phyloP scores from a whole-genome alignment of 2,888 invertebrate genomes.

The Tineola bisselliella region DNA sequence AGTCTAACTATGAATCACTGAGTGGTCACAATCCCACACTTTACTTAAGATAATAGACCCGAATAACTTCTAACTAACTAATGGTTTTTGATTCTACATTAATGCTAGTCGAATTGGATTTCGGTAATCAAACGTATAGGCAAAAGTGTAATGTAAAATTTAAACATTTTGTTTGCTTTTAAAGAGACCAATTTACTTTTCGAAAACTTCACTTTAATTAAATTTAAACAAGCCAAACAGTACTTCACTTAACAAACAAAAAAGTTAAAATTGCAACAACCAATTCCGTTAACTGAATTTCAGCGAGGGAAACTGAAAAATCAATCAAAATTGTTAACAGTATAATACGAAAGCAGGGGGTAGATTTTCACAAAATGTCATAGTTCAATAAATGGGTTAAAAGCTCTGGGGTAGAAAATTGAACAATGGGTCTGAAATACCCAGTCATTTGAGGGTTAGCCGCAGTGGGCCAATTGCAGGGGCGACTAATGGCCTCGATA shows the following conservation, averaged over 20 bases:
- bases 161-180: too few species aligned
- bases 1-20: not conserved
- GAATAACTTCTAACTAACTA: not conserved
- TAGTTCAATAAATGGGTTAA: slow-evolving; percentile 8
- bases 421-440: slow-evolving; percentile 2
- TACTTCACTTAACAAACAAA: not conserved
- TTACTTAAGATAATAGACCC: not conserved
- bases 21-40: not conserved
- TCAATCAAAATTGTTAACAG: not conserved
- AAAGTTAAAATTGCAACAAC: not conserved
- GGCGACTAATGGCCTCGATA: slow-evolving; percentile 10
- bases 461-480: not conserved
- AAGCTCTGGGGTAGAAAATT: slow-evolving; percentile 4
- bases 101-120: too few species aligned
- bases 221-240: not conserved
- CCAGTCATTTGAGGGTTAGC: slow-evolving; percentile 8
- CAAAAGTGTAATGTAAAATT: too few species aligned
- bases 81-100: not conserved
- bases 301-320: not conserved
- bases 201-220: not conserved
- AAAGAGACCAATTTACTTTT: too few species aligned
- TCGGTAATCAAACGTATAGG: too few species aligned
- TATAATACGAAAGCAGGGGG: not conserved
- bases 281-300: not conserved
- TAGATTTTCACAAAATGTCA: not conserved